Percentiles rank a stretch among this genome's conserved stretches.
These are phyloP conservation scores for Sciurus vulgaris DNA, from an alignment of 2,797 vertebrate genomes.

Conservation along the genomic window DNA sequence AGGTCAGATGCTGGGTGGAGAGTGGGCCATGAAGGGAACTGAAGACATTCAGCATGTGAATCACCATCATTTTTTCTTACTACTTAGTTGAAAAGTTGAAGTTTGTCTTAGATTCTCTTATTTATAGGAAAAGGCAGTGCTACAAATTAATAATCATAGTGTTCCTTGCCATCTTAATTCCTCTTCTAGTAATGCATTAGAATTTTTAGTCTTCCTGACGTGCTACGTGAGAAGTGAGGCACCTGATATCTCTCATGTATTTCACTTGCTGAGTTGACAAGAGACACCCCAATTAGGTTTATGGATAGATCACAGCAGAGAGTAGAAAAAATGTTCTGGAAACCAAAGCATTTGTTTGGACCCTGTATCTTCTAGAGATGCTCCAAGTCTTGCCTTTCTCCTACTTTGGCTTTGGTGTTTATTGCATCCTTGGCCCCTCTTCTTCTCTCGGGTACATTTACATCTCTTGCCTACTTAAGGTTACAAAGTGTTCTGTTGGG, in stretches of 20 bases:
- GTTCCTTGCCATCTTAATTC: not conserved
- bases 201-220: too few species aligned
- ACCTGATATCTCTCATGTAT: not conserved
- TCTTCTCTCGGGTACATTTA: not conserved
- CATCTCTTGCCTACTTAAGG: not conserved
- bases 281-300: too few species aligned
- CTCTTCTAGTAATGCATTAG: not conserved
- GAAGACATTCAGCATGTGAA: not conserved
- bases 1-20: not conserved
- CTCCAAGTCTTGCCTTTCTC: not conserved
- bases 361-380: too few species aligned
- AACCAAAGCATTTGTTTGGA: not conserved
- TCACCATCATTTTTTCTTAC: not conserved
- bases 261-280: not conserved
- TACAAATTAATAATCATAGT: not conserved
- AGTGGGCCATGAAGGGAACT: not conserved
- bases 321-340: not conserved
- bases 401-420: not conserved
- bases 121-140: not conserved
- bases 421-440: too few species aligned
- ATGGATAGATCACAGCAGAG: not conserved
- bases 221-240: not conserved
- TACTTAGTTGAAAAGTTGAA: not conserved
- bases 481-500: not conserved
- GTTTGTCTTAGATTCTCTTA: not conserved